Percentiles rank a stretch among this genome's conserved stretches.
Conservation (phyloP, 1,140 invertebrate species). For the Diorhabda carinulata region DNA sequence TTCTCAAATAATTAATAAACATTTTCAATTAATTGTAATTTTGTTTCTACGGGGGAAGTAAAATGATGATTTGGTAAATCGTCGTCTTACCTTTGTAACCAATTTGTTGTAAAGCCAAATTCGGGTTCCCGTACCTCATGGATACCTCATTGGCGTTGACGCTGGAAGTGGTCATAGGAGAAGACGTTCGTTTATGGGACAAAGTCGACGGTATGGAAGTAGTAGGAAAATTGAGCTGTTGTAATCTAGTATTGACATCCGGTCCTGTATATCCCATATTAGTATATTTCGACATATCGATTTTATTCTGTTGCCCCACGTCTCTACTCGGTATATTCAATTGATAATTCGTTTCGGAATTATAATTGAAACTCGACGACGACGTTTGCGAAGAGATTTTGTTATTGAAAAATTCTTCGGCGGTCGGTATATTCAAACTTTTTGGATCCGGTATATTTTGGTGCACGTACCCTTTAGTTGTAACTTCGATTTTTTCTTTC, state of each 20-base stretch:
- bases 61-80: no score
- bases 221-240: conserved; percentile 32
- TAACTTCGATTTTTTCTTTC: conserved; percentile 1
- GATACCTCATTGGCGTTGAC: conserved; percentile 18
- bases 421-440: conserved; percentile 14
- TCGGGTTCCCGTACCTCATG: conserved; percentile 23
- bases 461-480: conserved; percentile 28
- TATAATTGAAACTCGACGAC: conserved; percentile 10
- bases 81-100: conserved; percentile 23
- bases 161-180: background rate
- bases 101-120: conserved; percentile 20
- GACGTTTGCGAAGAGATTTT: conserved; percentile 1
- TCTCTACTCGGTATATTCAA: conserved; percentile 26
- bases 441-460: conserved; percentile 39
- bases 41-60: no score
- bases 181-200: conserved; percentile 21
- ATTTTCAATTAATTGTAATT: no score
- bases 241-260: conserved; percentile 35
- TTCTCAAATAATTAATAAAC: no score
- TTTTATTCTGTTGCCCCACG: conserved; percentile 27
- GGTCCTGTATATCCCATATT: conserved; percentile 43
- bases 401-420: background rate
- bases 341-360: conserved; percentile 22
- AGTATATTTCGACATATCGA: conserved; percentile 42
- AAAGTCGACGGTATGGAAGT: conserved; percentile 26